phyloP scores from a whole-genome alignment of 2,888 invertebrate genomes.

The Apamea anceps region DNA sequence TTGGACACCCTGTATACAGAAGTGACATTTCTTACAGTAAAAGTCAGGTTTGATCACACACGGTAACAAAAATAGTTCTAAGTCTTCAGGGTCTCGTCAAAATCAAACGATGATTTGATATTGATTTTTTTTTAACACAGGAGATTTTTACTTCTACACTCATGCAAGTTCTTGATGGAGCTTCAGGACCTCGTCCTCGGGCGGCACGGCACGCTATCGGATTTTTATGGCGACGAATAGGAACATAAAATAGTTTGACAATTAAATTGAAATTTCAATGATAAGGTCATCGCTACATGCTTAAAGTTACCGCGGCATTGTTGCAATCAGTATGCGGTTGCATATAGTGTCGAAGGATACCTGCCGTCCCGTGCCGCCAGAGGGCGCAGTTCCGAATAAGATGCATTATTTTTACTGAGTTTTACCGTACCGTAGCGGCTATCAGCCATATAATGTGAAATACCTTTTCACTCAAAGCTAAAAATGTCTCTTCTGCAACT shows the following conservation, averaged over 20 bases:
- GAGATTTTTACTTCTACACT: not conserved
- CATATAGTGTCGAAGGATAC: not conserved
- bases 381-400: not conserved
- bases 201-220: not conserved
- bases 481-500: conserved; percentile 3
- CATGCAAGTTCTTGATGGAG: not conserved
- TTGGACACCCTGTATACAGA: conserved; percentile 11
- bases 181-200: not conserved
- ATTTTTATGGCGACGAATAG: not conserved
- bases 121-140: no score
- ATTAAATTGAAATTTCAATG: not conserved
- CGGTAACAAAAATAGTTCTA: not conserved
- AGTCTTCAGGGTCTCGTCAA: not conserved
- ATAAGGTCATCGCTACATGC: not conserved
- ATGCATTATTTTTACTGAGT: not conserved
- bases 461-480: not conserved
- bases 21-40: conserved; percentile 12
- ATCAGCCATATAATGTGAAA: not conserved
- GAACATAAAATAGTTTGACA: not conserved
- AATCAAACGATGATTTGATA: not conserved
- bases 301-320: not conserved
- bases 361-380: not conserved
- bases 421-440: not conserved
- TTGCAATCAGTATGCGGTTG: not conserved
- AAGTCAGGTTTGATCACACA: not conserved